Conservation (phyloP, 2,797 vertebrate genomes). For the Lophotriccus pileatus region DNA sequence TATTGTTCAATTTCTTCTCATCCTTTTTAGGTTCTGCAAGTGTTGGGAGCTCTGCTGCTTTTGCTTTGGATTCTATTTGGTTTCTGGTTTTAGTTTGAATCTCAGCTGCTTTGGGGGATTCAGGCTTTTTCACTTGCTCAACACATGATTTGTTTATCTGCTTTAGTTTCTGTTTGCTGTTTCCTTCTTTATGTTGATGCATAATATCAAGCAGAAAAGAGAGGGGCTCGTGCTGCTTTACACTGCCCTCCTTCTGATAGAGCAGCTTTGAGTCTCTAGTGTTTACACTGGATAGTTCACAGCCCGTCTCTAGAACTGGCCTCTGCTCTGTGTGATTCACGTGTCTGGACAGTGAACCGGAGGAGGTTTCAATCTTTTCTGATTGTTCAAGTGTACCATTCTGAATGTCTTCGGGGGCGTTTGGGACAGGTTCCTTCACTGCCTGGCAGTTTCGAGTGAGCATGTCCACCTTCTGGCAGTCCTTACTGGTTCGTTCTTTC, state of each 20-base stretch:
- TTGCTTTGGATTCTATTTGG: conserved; percentile 74
- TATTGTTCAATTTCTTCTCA: conserved; percentile 78
- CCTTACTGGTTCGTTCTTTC: conserved; percentile 84
- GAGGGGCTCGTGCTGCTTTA: conserved; percentile 78
- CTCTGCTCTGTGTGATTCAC: conserved; percentile 70
- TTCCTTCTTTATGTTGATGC: conserved; percentile 79
- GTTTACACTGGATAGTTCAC: conserved; percentile 32
- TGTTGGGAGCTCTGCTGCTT: conserved; percentile 63
- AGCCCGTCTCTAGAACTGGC: conserved; percentile 55
- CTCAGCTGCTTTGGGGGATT: conserved; percentile 76
- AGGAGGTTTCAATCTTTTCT: conserved; percentile 71
- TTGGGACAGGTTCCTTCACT: conserved; percentile 80
- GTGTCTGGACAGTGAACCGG: conserved; percentile 61
- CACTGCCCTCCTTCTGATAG: conserved; percentile 76
- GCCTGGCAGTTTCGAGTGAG: conserved; percentile 80
- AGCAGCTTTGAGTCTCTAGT: conserved; percentile 70
- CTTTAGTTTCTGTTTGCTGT: conserved; percentile 79
- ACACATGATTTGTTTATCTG: conserved; percentile 58
- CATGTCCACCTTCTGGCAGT: conserved; percentile 70
- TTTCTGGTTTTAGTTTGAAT: conserved; percentile 70
- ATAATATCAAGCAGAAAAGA: conserved; percentile 77
- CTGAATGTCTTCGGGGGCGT: conserved; percentile 74
- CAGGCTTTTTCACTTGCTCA: conserved; percentile 72
- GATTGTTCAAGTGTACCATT: conserved; percentile 75
- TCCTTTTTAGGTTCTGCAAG: conserved; percentile 79